phyloP scores from a whole-genome alignment of 64 coral and sea anemone genomes.

The Actinia equina region DNA sequence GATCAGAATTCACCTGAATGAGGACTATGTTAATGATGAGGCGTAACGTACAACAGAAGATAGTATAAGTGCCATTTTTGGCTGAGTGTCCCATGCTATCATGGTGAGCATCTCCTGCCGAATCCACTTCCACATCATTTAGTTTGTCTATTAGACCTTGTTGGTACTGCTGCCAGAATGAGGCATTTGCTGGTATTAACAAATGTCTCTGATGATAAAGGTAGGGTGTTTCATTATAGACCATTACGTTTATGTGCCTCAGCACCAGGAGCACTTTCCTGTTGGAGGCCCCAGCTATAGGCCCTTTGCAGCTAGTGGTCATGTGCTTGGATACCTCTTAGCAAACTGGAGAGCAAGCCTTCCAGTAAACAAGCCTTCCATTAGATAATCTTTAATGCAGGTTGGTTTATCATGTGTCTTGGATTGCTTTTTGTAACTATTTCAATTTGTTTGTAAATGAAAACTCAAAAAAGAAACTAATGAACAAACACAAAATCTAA shows the following conservation, averaged over 20 bases:
- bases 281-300: conserved; percentile 36
- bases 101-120: conserved; percentile 55
- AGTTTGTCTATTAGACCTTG: not conserved
- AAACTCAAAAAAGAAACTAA: too few species aligned
- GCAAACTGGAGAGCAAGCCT: too few species aligned
- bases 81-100: conserved; percentile 68
- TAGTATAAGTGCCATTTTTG: not conserved
- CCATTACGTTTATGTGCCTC: conserved; percentile 26
- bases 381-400: too few species aligned
- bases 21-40: conserved; percentile 35
- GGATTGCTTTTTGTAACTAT: too few species aligned
- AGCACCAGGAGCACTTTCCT: conserved; percentile 30
- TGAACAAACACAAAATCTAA: too few species aligned
- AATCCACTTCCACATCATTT: conserved; percentile 27
- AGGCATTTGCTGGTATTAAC: conserved; percentile 15
- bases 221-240: conserved; percentile 22
- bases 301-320: too few species aligned
- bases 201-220: conserved; percentile 53
- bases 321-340: too few species aligned
- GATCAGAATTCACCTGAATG: conserved; percentile 13
- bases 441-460: too few species aligned
- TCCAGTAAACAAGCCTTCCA: too few species aligned
- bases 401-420: too few species aligned
- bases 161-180: conserved; percentile 41
- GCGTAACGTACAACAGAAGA: conserved; percentile 51